A percentile compares a stretch with the other conserved stretches of the same genome.
phyloP scores from a whole-genome alignment of 2,888 invertebrate genomes.

The Eustalomyia histrio region DNA sequence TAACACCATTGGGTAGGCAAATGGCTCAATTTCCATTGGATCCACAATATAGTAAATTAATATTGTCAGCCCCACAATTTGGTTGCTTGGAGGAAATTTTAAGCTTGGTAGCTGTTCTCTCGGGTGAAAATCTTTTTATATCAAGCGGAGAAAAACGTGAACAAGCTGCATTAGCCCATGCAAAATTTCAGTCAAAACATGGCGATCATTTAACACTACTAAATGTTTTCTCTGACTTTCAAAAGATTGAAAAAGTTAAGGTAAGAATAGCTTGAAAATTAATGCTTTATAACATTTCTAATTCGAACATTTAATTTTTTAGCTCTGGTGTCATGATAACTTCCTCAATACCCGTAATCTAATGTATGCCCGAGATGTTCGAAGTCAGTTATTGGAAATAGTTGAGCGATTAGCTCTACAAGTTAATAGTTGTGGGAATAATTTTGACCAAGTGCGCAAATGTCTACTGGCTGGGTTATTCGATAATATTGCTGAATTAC shows the following conservation, averaged over 20 bases:
- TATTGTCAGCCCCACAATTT: conserved; percentile 88
- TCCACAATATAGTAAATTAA: conserved; percentile 90
- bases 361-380: conserved; percentile 88
- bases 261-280: conserved; percentile 71
- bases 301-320: background rate
- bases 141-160: conserved; percentile 85
- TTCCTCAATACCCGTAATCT: conserved; percentile 91
- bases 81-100: conserved; percentile 90
- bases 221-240: conserved; percentile 91
- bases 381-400: conserved; percentile 88
- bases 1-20: conserved; percentile 89
- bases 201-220: conserved; percentile 96
- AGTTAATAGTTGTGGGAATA: conserved; percentile 83
- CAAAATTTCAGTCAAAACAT: conserved; percentile 90
- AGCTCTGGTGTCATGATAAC: conserved; percentile 92
- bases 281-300: too few relatives aligned
- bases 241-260: conserved; percentile 85
- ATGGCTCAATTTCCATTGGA: conserved; percentile 96
- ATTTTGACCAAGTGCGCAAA: conserved; percentile 85
- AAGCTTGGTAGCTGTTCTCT: conserved; percentile 91
- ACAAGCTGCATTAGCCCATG: conserved; percentile 85
- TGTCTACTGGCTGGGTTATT: conserved; percentile 90
- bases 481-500: conserved; percentile 91
- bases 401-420: conserved; percentile 83
- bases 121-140: conserved; percentile 92